A percentile compares a stretch with the other conserved stretches of the same genome.
Evolutionary conservation across 2,797 vertebrate species (phyloP).

Genomic region (Eospalax fontanierii): DNA sequence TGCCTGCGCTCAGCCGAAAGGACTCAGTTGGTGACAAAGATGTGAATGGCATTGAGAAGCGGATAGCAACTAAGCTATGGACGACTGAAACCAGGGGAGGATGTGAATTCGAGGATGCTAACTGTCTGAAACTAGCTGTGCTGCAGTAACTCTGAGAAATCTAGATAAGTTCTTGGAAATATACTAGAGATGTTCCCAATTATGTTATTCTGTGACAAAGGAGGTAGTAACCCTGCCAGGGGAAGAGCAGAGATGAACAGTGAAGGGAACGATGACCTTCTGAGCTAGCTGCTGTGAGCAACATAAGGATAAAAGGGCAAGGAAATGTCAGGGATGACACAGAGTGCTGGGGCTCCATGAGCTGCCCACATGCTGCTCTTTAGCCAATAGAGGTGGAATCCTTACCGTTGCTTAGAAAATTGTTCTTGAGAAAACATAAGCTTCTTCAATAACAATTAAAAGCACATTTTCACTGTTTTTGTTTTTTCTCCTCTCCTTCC

Average conservation of each 20-base stretch:
- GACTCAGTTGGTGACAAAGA: not conserved
- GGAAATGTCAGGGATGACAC: not conserved
- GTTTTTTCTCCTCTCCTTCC: not conserved
- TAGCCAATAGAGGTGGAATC: not conserved
- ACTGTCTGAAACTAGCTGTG: too few relatives aligned
- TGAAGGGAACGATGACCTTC: not conserved
- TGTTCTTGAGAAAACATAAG: not conserved
- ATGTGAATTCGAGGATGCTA: too few relatives aligned
- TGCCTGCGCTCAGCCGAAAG: too few relatives aligned
- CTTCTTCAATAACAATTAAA: not conserved
- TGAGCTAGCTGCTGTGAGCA: not conserved
- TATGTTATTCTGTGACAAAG: not conserved
- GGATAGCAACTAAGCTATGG: too few relatives aligned
- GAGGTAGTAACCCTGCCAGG: not conserved
- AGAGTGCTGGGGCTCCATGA: accelerated
- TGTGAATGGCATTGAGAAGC: not conserved
- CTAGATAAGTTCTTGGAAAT: not conserved
- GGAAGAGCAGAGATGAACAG: not conserved
- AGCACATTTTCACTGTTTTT: not conserved
- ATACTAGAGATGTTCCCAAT: not conserved
- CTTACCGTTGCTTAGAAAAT: not conserved
- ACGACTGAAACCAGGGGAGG: too few relatives aligned
- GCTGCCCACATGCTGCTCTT: not conserved
- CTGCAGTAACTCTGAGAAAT: constrained; percentile 53
- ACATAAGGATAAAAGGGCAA: not conserved